A percentile compares a stretch with the other conserved stretches of the same genome.
Evolutionary conservation across 2,888 invertebrate genomes (phyloP).

Genomic region (Heliconius cydno): DNA sequence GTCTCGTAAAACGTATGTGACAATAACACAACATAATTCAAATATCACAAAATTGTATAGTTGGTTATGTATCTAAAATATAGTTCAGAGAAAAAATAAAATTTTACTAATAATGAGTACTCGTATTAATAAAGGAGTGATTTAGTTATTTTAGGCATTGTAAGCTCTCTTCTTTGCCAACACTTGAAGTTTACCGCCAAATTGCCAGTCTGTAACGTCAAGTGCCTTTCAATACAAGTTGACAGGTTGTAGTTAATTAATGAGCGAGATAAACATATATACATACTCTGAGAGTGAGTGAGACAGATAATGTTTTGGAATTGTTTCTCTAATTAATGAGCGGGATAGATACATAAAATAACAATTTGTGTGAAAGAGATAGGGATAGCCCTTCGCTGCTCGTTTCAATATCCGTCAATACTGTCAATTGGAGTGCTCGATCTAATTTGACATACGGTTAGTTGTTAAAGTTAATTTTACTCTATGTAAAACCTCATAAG

Average conservation of each 20-base stretch:
- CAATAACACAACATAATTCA: too few species aligned
- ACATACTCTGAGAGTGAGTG: constrained; percentile 59
- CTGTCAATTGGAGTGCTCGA: constrained; percentile 30
- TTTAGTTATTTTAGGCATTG: constrained; percentile 20
- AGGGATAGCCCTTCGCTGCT: constrained; percentile 4
- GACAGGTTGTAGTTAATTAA: constrained; percentile 56
- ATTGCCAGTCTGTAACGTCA: constrained; percentile 72
- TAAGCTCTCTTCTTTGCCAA: constrained; percentile 20
- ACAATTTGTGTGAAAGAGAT: constrained; percentile 17
- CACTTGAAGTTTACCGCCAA: constrained; percentile 62
- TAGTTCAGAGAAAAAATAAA: too few species aligned
- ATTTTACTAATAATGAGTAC: too few species aligned
- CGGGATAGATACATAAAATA: constrained; percentile 11
- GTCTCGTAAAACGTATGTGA: too few species aligned
- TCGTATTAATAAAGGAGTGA: neutral
- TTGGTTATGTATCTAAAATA: too few species aligned
- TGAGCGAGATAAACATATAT: constrained; percentile 25
- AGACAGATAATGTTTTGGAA: constrained; percentile 44
- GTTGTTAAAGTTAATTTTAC: constrained; percentile 29
- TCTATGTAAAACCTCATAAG: too few species aligned
- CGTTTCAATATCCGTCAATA: constrained; percentile 36
- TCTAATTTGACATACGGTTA: constrained; percentile 37
- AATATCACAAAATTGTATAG: too few species aligned
- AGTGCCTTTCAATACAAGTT: constrained; percentile 69
- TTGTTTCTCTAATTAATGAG: constrained; percentile 33